Conservation (phyloP, 2,113 vertebrate species). For the Mormyrus iriodes region DNA sequence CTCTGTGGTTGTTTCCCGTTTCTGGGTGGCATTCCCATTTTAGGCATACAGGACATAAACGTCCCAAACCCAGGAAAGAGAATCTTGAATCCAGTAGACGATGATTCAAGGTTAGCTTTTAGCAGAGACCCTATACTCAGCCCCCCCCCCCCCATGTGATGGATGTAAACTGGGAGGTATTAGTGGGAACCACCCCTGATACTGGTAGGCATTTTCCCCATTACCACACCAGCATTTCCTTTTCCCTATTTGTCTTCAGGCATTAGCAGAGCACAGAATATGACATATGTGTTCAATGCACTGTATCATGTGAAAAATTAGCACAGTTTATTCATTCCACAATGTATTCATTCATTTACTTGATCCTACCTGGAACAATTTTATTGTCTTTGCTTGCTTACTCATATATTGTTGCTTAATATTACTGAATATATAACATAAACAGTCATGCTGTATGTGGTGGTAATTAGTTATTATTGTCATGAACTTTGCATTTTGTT, state of each 20-base stretch:
- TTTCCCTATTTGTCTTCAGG: background rate
- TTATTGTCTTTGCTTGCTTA: background rate
- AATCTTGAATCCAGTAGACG: constrained; percentile 10
- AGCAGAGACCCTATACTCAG: background rate
- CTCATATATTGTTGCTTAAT: background rate
- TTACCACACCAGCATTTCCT: constrained; percentile 7
- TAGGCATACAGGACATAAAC: background rate
- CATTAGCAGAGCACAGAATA: background rate
- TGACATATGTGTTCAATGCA: background rate
- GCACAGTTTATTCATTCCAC: background rate
- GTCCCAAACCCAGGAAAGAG: background rate
- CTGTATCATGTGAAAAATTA: background rate
- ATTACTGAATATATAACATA: too few species aligned
- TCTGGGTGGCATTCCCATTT: background rate
- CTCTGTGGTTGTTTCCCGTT: background rate
- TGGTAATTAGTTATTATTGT: background rate
- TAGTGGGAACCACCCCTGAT: constrained; percentile 23
- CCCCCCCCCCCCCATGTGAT: constrained; percentile 11
- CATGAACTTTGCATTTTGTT: background rate
- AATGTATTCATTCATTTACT: background rate
- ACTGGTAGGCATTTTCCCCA: constrained; percentile 17
- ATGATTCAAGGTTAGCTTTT: constrained; percentile 18
- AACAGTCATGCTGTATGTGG: background rate
- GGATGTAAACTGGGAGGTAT: constrained; percentile 23
- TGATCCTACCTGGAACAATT: too few species aligned